These are phyloP conservation scores for Hydractinia echinata DNA, from an alignment of 30 jellyfish, hydroid and myxozoan species.

Conservation along the genomic window DNA sequence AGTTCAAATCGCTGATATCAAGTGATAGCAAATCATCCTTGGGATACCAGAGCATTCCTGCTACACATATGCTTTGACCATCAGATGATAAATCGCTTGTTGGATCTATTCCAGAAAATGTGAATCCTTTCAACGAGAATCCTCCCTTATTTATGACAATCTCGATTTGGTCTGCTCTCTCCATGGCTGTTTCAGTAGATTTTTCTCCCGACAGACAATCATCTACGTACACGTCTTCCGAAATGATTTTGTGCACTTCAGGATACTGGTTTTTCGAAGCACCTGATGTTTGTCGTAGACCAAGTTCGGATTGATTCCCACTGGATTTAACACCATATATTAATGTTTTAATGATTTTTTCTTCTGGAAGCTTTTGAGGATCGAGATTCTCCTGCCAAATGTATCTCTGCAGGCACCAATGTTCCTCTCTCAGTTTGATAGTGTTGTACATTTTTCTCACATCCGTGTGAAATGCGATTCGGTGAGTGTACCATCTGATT, in stretches of 20 bases:
- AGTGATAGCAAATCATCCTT: conserved; percentile 27
- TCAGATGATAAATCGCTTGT: background rate
- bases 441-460: conserved; percentile 25
- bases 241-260: background rate
- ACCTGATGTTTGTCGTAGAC: conserved; percentile 16
- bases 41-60: conserved; percentile 27
- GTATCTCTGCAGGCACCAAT: conserved; percentile 29
- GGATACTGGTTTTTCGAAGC: background rate
- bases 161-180: conserved; percentile 28
- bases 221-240: conserved; percentile 17
- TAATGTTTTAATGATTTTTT: conserved; percentile 23
- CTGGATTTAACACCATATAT: conserved; percentile 17
- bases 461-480: conserved; percentile 18
- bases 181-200: background rate
- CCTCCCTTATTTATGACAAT: conserved; percentile 22
- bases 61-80: background rate
- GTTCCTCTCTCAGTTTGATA: background rate
- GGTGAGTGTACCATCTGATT: conserved; percentile 24
- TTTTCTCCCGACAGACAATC: conserved; percentile 33
- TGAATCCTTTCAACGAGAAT: background rate
- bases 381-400: conserved; percentile 36
- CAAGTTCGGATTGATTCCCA: conserved; percentile 25
- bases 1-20: conserved; percentile 24
- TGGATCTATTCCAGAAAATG: conserved; percentile 14
- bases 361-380: conserved; percentile 10